Conservation (phyloP, 2,113 vertebrate genomes). For the Centropristis striata region DNA sequence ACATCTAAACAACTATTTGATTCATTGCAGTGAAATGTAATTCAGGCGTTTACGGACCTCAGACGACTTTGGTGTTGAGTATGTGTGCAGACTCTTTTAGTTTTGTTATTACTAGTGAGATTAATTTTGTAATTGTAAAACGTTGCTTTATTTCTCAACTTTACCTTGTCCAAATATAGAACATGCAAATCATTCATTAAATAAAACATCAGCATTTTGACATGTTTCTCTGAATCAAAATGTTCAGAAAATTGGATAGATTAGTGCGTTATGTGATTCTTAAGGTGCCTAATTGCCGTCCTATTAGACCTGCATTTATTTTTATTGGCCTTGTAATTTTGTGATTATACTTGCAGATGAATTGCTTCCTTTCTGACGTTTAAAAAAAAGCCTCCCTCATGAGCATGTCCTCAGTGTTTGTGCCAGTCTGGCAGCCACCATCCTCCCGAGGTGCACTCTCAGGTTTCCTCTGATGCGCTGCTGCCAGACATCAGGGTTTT, state of each 20-base stretch:
- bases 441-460: constrained; percentile 45
- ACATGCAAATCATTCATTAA: neutral
- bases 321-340: constrained; percentile 36
- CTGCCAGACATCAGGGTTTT: constrained; percentile 60
- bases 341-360: constrained; percentile 35
- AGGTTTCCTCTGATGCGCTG: constrained; percentile 53
- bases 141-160: neutral
- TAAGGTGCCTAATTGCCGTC: neutral
- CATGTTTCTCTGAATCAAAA: neutral
- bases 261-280: neutral
- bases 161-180: neutral
- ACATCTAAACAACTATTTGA: neutral
- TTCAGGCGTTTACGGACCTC: neutral
- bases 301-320: neutral
- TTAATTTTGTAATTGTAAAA: neutral
- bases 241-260: neutral
- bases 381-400: constrained; percentile 31
- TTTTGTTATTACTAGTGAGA: neutral
- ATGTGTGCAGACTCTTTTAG: neutral
- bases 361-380: constrained; percentile 47
- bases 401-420: constrained; percentile 39
- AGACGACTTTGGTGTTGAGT: no score
- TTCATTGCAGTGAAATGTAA: neutral
- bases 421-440: constrained; percentile 43
- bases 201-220: neutral